Conservation (phyloP, 1,140 invertebrate genomes). For the Solenopsis invicta region DNA sequence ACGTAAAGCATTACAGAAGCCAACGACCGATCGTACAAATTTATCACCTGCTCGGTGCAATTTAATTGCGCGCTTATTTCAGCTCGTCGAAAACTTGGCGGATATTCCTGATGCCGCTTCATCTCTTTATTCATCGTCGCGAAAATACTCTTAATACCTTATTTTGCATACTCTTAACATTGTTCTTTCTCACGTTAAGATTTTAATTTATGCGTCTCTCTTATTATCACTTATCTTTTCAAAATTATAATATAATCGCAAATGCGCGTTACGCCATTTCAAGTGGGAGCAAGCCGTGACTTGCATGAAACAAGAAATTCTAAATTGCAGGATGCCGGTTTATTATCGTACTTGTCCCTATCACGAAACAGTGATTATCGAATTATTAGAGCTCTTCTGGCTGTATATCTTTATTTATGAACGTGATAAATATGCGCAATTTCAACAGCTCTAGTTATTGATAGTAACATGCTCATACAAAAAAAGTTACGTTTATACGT, state of each 20-base stretch:
- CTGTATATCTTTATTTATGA: conserved; percentile 3
- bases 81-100: background rate
- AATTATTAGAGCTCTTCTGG: background rate
- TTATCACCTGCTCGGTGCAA: background rate
- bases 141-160: background rate
- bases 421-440: background rate
- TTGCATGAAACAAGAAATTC: conserved; percentile 15
- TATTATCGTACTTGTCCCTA: background rate
- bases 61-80: conserved; percentile 16
- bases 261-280: background rate
- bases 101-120: background rate
- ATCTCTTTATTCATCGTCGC: background rate
- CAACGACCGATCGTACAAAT: conserved; percentile 36
- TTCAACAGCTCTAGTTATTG: background rate
- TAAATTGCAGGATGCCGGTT: background rate
- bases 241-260: background rate
- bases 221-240: background rate
- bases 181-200: background rate
- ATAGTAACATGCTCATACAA: background rate
- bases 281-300: background rate
- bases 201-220: conserved; percentile 10
- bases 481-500: background rate
- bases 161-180: background rate
- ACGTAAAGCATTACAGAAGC: conserved; percentile 6
- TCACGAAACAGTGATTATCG: background rate